These are phyloP conservation scores for Drosophila gaucha DNA, from an alignment of 2,888 invertebrate genomes.

Conservation along the genomic window DNA sequence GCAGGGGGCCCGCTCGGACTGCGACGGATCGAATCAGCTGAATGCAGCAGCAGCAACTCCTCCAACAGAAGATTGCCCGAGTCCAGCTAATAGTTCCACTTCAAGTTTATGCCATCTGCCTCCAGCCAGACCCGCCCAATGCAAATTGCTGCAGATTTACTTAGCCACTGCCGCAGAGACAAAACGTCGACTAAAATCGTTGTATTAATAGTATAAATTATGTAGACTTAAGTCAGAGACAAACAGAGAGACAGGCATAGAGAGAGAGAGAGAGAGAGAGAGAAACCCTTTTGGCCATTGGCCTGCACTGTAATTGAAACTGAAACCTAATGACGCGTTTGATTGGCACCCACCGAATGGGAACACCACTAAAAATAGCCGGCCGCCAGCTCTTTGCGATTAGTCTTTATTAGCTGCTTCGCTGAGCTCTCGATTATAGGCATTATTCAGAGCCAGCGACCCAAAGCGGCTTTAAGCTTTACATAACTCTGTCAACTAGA, in stretches of 20 bases:
- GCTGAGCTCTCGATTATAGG: conserved; percentile 27
- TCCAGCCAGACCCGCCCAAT: not conserved
- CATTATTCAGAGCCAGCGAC: conserved; percentile 15
- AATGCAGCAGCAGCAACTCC: not conserved
- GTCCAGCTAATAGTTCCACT: conserved; percentile 4
- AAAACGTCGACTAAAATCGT: conserved; percentile 19
- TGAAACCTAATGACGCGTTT: conserved; percentile 50
- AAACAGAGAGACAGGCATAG: not conserved
- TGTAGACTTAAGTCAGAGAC: conserved; percentile 34
- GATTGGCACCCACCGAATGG: conserved; percentile 28
- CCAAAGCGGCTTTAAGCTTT: not conserved
- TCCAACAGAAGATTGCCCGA: not conserved
- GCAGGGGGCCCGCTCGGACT: not conserved
- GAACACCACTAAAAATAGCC: conserved; percentile 28
- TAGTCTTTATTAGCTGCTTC: conserved; percentile 50
- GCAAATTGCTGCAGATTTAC: conserved; percentile 38
- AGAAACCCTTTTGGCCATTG: conserved; percentile 11
- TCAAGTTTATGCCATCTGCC: not conserved
- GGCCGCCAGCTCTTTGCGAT: conserved; percentile 79
- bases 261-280: not conserved
- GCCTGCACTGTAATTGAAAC: conserved; percentile 23
- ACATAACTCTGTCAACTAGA: not conserved
- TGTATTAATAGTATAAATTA: conserved; percentile 40
- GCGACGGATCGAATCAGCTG: conserved; percentile 14
- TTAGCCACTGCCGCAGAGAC: conserved; percentile 19